phyloP scores from a whole-genome alignment of 2,797 vertebrate species.

The Syngnathus acus region DNA sequence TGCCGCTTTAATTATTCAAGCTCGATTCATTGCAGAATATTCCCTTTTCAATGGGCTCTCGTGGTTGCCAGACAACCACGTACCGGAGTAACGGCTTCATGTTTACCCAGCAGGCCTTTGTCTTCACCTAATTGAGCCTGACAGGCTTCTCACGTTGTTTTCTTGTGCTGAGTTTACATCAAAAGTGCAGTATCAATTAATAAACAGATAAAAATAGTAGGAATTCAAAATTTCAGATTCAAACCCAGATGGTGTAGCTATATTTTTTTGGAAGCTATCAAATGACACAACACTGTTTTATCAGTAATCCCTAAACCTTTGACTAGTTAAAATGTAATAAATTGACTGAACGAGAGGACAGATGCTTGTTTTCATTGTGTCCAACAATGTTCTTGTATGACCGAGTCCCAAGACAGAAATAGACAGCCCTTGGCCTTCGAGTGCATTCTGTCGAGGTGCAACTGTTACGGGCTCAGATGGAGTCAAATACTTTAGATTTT shows the following conservation, averaged over 20 bases:
- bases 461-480: slow-evolving; percentile 9
- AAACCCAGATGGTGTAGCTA: not conserved
- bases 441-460: slow-evolving; percentile 20
- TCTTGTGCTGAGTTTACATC: not conserved
- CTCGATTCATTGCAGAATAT: slow-evolving; percentile 11
- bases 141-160: slow-evolving; percentile 37
- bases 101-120: slow-evolving; percentile 37
- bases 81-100: slow-evolving; percentile 21
- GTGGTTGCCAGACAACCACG: slow-evolving; percentile 18
- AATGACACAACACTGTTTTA: no score
- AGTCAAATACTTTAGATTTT: slow-evolving; percentile 3
- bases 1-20: slow-evolving; percentile 5
- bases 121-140: slow-evolving; percentile 47
- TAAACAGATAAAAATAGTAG: no score
- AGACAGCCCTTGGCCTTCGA: slow-evolving; percentile 37
- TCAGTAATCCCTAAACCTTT: not conserved
- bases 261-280: no score
- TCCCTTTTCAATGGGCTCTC: slow-evolving; percentile 11
- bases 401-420: slow-evolving; percentile 29
- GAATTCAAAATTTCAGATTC: not conserved
- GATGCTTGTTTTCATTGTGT: not conserved
- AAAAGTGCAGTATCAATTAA: no score
- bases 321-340: not conserved
- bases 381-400: slow-evolving; percentile 8
- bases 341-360: not conserved